These are phyloP conservation scores for Sipha flava DNA, from an alignment of 1,140 invertebrate species.

Conservation along the genomic window DNA sequence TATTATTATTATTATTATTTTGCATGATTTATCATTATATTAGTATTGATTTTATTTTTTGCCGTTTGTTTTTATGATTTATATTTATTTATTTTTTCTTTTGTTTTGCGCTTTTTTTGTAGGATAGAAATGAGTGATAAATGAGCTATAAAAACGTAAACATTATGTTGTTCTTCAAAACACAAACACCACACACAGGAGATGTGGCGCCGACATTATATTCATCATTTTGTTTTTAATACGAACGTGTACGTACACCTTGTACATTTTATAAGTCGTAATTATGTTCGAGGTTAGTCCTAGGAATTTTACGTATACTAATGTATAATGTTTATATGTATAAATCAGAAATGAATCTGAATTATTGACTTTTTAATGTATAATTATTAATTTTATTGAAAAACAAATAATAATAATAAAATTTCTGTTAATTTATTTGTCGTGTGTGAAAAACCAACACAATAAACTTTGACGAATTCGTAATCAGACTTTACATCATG, in stretches of 20 bases:
- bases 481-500: neutral
- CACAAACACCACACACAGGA: neutral
- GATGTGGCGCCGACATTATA: neutral
- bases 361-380: neutral
- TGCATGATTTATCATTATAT: neutral
- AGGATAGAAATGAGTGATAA: constrained; percentile 33
- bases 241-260: neutral
- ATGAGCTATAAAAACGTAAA: constrained; percentile 32
- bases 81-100: constrained; percentile 33
- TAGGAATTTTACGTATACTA: neutral
- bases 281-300: neutral
- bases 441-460: neutral
- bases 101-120: constrained; percentile 33
- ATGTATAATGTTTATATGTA: neutral
- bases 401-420: neutral
- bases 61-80: constrained; percentile 26
- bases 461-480: neutral
- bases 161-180: neutral
- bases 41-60: constrained; percentile 30
- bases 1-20: neutral
- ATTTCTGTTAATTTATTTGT: neutral
- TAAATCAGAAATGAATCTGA: neutral
- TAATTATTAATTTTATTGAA: neutral
- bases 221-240: neutral
- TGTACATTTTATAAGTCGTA: neutral